Base-by-base conservation (phyloP, 2,113 vertebrate species). In the Aldabrachelys gigantea region DNA sequence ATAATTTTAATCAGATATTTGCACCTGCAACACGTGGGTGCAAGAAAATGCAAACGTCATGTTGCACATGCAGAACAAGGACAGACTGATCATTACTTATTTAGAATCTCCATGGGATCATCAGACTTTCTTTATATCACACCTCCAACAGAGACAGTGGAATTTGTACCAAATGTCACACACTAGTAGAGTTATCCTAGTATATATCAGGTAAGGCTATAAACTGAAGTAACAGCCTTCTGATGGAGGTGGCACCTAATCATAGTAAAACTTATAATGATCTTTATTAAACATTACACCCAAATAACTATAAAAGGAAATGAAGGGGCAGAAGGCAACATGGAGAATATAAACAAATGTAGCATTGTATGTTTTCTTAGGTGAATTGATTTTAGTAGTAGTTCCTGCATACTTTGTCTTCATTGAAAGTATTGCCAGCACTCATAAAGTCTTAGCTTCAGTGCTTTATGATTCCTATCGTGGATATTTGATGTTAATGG, bases 401-500 rank as follows among this genome's bases (percentile, higher is more conserved):
- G 13, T 50, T 88, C 62, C 90, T 95, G 49, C 86, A 79, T 8
- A 78, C 89, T 95, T 92, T 95, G 38, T 78, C 93, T 89, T 85
- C 65, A 52, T 38, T 65, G 44, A 75, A 75, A 85, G 83, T 95
- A 83, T 79, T 95, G 54, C 31, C 62, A 79, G 87, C 91, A 91
- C 85, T 65, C 89, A 85, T n/a, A 79, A 93, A 87, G 47, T 85
- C 65, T 96, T 83, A 88, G 24, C 57, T 95, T 88, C 83, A 79
- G 89, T 95, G 92, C 92, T 95, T 96, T 72, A 80, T 79, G 31
- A 54, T 47, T 95, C 93, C 92, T 96, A 95, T 96, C 5, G 89
- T 90, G 95, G 96, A 97, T 96, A 95, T 83, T 93, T 94, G 79
- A 95, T 94, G 90, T 49, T 92, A 96, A 91, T 81, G 80, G 83